These are phyloP conservation scores for Gila robusta DNA, from an alignment of 2,797 vertebrate species.

Conservation along the genomic window DNA sequence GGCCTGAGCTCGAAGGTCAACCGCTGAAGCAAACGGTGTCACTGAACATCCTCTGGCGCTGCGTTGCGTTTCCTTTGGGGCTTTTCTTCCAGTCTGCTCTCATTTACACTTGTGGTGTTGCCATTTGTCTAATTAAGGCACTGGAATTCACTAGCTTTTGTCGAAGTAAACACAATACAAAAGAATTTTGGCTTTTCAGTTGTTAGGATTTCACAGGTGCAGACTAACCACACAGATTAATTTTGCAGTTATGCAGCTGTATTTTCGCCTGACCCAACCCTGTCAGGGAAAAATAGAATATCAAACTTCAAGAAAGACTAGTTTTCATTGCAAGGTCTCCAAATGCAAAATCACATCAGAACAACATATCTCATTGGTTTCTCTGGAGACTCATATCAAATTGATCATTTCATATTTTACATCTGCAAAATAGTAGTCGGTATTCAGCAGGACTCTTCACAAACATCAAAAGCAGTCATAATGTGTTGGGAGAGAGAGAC, in stretches of 20 bases:
- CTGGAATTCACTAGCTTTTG: not conserved
- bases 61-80: not conserved
- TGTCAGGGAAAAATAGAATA: constrained; percentile 21
- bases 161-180: not conserved
- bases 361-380: constrained; percentile 19
- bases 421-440: constrained; percentile 50
- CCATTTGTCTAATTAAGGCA: not conserved
- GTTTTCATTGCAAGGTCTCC: constrained; percentile 26
- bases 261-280: not conserved
- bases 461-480: not conserved
- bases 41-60: constrained; percentile 3
- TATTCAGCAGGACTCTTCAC: constrained; percentile 12
- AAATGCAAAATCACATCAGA: constrained; percentile 30
- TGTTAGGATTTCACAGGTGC: not conserved
- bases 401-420: constrained; percentile 56
- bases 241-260: not conserved
- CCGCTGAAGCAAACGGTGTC: constrained; percentile 14
- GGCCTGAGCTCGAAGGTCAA: not conserved
- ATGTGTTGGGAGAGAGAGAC: constrained; percentile 32
- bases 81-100: constrained; percentile 24
- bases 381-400: constrained; percentile 55
- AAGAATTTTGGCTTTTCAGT: not conserved
- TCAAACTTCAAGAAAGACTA: constrained; percentile 31
- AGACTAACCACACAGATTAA: not conserved
- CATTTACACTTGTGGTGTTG: not conserved